Evolutionary conservation across 1,140 invertebrate species (phyloP).

Genomic region (Lithobius niger): DNA sequence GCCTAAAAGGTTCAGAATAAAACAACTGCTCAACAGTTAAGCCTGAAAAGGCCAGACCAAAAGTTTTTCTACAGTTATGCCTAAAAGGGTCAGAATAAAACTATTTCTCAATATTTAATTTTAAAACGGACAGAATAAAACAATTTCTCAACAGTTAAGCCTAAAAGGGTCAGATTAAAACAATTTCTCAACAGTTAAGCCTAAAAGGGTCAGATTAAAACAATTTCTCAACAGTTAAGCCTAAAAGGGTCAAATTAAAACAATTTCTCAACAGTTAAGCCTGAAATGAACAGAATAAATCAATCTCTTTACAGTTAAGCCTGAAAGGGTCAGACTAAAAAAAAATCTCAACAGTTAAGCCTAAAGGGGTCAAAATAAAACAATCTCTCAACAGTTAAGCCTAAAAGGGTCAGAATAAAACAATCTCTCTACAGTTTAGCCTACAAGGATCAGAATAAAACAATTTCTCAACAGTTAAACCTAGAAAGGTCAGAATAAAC

Average conservation of each 20-base stretch:
- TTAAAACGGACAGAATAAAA: too few species aligned
- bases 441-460: not conserved
- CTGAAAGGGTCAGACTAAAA: not conserved
- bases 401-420: too few species aligned
- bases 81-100: not conserved
- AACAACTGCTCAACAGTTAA: not conserved
- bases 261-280: too few species aligned
- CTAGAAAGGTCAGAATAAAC: conserved; percentile 16
- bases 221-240: too few species aligned
- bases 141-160: not conserved
- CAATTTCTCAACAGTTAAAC: not conserved
- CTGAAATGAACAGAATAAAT: not conserved
- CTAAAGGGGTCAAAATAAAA: too few species aligned
- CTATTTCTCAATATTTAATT: not conserved
- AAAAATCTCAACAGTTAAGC: too few species aligned
- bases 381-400: too few species aligned
- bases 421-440: not conserved
- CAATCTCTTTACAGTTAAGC: not conserved
- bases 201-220: not conserved
- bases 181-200: not conserved
- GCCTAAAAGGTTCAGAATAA: not conserved
- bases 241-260: too few species aligned
- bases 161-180: too few species aligned
- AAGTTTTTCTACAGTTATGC: not conserved
- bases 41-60: not conserved